These are phyloP conservation scores for Mormyrus lacerda DNA, from an alignment of 2,113 vertebrate species.

Conservation along the genomic window DNA sequence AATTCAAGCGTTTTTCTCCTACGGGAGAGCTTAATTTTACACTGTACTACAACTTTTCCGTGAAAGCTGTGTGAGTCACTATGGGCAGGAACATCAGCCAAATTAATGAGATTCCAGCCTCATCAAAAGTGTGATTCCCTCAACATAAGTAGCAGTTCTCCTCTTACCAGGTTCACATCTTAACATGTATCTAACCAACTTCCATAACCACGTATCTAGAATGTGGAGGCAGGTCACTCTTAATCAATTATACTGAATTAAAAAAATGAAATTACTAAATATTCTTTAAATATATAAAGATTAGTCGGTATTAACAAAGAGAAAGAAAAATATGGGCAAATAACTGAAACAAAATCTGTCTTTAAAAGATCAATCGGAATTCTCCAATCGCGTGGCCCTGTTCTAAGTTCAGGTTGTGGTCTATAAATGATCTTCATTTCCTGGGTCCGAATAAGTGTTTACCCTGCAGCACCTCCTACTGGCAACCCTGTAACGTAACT, in stretches of 20 bases:
- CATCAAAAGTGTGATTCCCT: neutral
- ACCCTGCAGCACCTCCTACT: neutral
- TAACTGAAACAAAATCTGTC: neutral
- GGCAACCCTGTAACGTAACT: neutral
- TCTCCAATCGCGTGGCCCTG: neutral
- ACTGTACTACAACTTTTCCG: neutral
- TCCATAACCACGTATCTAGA: neutral
- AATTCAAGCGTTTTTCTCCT: neutral
- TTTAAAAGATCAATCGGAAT: neutral
- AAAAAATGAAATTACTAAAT: neutral
- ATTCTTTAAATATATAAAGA: neutral
- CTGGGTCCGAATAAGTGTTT: neutral
- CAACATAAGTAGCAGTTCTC: neutral
- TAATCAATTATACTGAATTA: neutral
- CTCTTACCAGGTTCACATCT: neutral
- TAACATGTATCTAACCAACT: neutral
- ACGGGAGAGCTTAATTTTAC: neutral
- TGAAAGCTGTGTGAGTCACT: neutral
- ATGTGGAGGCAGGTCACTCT: neutral
- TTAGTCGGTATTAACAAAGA: neutral
- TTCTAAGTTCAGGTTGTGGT: neutral
- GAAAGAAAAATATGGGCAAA: neutral
- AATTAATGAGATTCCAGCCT: neutral
- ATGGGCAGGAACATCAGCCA: neutral
- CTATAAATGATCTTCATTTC: neutral